Evolutionary conservation across 2,113 vertebrate genomes (phyloP), one percentile per base, ranked within the genome.

Genomic region (Myotis brandtii): DNA sequence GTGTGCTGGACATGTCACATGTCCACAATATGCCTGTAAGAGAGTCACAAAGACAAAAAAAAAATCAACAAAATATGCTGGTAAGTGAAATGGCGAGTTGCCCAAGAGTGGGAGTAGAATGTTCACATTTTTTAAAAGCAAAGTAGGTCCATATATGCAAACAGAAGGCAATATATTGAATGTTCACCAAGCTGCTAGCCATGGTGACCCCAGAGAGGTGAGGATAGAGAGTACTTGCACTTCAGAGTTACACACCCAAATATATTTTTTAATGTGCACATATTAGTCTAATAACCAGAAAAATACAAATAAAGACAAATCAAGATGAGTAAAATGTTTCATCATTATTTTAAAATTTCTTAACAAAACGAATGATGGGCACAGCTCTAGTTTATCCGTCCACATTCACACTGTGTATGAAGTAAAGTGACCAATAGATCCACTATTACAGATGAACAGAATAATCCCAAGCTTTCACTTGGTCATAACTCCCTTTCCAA

Each of bases 281-380:
- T 85, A 94, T 96, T 95, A 94, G 87, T 88, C 85, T 86, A 90
- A 20, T 90, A 95, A 96, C 84, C 96, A 95, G 84, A 95, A 95
- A 95, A 97, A 94, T 76, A 94, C 93, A 97, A 95, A 73, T 90
- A 88, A 93, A 90, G 90, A 64, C 80, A 92, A 96, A 82, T 79
- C 95, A 88, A 94, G 89, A 94, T 96, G 94, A 96, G 92, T 93
- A 96, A 93, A 96, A 84, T 54, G 0, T 83, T 95, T 82, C 92
- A 79, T 90, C 92, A 92, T 79, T 89, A 89, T 27, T 94, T 96
- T 84, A 23, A 95, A 96, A 85, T 91, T 90, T 91, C 72, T 93
- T 62, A 87, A 79, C 96, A 93, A 37, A 87, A 89, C 1, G 7
- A 43, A 43, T 56, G 50, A 83, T 86, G 84, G 23, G 9, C 52